Evolutionary conservation across 2,888 invertebrate genomes (phyloP).

Genomic region (Copidosoma aretas): DNA sequence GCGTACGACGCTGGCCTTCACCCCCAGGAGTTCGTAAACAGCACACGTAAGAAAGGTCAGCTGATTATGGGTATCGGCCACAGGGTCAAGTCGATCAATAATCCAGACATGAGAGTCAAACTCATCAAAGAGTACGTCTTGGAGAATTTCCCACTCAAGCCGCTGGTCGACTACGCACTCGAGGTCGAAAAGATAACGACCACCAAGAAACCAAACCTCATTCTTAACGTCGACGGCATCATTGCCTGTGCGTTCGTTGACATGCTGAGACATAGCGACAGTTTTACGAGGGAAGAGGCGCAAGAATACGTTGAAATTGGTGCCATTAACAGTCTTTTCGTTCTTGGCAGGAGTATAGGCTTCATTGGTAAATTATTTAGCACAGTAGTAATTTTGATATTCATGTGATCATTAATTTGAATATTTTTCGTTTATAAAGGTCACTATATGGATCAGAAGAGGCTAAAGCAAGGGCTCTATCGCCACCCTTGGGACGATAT

Average conservation of each 20-base stretch:
- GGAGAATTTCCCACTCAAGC: slow-evolving; percentile 91
- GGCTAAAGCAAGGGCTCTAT: slow-evolving; percentile 98
- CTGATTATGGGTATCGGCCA: slow-evolving; percentile 99
- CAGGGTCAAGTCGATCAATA: slow-evolving; percentile 89
- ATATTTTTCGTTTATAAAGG: slow-evolving; percentile 63
- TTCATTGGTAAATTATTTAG: slow-evolving; percentile 78
- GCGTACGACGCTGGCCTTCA: slow-evolving; percentile 93
- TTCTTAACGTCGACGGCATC: slow-evolving; percentile 98
- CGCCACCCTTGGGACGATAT: slow-evolving; percentile 99
- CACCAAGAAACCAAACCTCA: slow-evolving; percentile 99
- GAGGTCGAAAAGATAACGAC: slow-evolving; percentile 99
- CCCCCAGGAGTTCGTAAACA: slow-evolving; percentile 98
- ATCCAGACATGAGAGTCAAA: slow-evolving; percentile 97
- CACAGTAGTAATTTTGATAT: neutral
- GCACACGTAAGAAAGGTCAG: slow-evolving; percentile 95
- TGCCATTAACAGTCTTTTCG: slow-evolving; percentile 97
- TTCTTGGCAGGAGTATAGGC: slow-evolving; percentile 96
- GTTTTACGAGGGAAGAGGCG: slow-evolving; percentile 96
- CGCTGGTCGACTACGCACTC: slow-evolving; percentile 92
- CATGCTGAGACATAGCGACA: slow-evolving; percentile 90
- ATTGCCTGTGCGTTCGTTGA: slow-evolving; percentile 98
- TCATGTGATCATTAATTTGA: neutral
- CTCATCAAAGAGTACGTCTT: slow-evolving; percentile 95
- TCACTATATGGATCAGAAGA: slow-evolving; percentile 97
- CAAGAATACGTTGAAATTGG: slow-evolving; percentile 98